Percentiles rank a stretch among this genome's conserved stretches.
Evolutionary conservation across 2,113 vertebrate species (phyloP).

Genomic region (Petrocephalus zakoni): DNA sequence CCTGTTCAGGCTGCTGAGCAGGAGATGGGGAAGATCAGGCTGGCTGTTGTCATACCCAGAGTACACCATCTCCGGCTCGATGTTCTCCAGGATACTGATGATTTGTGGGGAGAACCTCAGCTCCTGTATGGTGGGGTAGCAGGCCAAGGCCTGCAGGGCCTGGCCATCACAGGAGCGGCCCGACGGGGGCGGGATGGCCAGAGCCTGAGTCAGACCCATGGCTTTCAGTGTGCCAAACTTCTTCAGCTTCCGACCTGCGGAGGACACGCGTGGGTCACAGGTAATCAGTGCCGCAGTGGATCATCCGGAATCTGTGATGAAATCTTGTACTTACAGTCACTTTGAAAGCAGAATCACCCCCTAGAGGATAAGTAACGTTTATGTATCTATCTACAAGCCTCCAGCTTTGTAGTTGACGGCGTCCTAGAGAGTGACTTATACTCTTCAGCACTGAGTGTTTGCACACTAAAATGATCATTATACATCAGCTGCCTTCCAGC

Average conservation of each 20-base stretch:
- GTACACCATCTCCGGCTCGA: conserved; percentile 83
- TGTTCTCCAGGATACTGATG: conserved; percentile 78
- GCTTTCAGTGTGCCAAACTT: conserved; percentile 83
- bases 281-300: not conserved
- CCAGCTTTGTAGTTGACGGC: not conserved
- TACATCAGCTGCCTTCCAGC: not conserved
- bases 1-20: conserved; percentile 86
- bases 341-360: not conserved
- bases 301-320: not conserved
- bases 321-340: not conserved
- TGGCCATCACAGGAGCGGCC: conserved; percentile 65
- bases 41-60: conserved; percentile 81
- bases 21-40: conserved; percentile 71
- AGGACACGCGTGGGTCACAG: not conserved
- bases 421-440: not conserved
- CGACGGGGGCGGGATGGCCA: conserved; percentile 70
- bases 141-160: conserved; percentile 63
- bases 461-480: not conserved
- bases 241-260: conserved; percentile 86
- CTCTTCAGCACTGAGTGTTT: not conserved
- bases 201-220: conserved; percentile 65
- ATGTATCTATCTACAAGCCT: not conserved
- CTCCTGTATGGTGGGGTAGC: conserved; percentile 71
- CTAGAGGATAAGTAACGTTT: not conserved
- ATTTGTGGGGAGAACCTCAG: conserved; percentile 76